Evolutionary conservation across 2,888 invertebrate species (phyloP), one percentile per base, ranked within the genome.

Genomic region (Panzeria rudis): DNA sequence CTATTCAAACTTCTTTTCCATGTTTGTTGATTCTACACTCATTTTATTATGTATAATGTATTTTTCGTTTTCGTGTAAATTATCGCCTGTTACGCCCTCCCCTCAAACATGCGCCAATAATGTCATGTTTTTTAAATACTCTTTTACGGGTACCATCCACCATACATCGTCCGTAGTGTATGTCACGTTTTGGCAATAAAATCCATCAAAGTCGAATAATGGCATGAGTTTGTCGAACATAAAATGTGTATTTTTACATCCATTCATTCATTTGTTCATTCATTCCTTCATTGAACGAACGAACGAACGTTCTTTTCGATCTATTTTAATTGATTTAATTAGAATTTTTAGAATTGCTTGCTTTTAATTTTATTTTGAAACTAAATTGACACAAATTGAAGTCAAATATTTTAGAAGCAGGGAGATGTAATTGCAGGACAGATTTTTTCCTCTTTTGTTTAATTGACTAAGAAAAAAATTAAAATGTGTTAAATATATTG

Each of bases 121-220:
- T 69, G 38, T 59, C 73, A 20, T 38, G 59, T 66, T 38, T 41
- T n/a, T 66, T 59, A 35, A 52, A 69, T 68, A 32, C 77, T 84
- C 32, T 35, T 15, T 25, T 25, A 32, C 77, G 61, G 61, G 71
- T 83, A 78, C 76, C 23, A 8, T 38, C 20, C 44, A 1, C 35
- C 25, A 54, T n/a, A 4, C 17, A 54, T 11, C 59, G 17, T 23
- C 17, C 13, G 35, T 9, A 4, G 23, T 38, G 71, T 59, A 32
- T 9, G 56, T 68, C 87, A 87, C 87, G 87, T 87, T 86, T 83
- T 71, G 76, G 62, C 87, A 86, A 86, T 87, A 87, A 87, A 87
- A 86, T 86, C 85, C 84, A 84, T 86, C 85, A 86, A 86, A 83
- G 82, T 83, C 83, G 64, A 84, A 78, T 44, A 59, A 54, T 15